Evolutionary conservation across 2,888 invertebrate species (phyloP), one percentile per base, ranked within the genome.

Genomic region (Stenurella melanura): DNA sequence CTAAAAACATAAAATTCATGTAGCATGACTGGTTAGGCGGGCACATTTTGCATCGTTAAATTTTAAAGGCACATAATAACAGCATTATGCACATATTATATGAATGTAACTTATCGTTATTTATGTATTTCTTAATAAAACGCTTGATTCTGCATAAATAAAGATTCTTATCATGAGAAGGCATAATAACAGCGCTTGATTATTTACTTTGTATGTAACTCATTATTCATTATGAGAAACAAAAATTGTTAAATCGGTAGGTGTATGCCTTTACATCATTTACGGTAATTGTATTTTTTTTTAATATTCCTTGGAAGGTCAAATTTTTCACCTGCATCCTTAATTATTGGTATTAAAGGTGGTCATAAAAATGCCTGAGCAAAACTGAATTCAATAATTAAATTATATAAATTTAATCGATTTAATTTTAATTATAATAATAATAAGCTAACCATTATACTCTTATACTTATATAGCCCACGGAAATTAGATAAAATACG

Each of bases 121-220:
- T 50, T 50, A 50, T 50, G 50, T 15, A 50, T 50, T 50, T 50
- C 50, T 50, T 50, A 50, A 50, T 50, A 50, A 50, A 50, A 50
- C n/a, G 50, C 50, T 50, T n/a, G 50, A 50, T 50, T 50, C 50
- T 50, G 15, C 42, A 42, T 42, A 50, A 15, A 50, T 50, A 50
- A n/a, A 50, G 50, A 50, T 50, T 50, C n/a, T 50, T n/a, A 50
- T 50, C 50, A 50, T 50, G n/a, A 50, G 50, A n/a, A 50, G 50
- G 50, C 50, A 50, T 50, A 50, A 50, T 50, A 50, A 50, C n/a
- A 50, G 50, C 12, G 50, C n/a, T n/a, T 50, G 50, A 50, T 50
- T 50, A n/a, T 50, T 50, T n/a, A 17, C 50, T 15, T n/a, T 50
- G n/a, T 50, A 17, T 50, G n/a, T 50, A 17, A 50, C 50, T 15